A percentile compares a stretch with the other conserved stretches of the same genome.
These are phyloP conservation scores for Phrynocephalus forsythii DNA, from an alignment of 2,797 vertebrate genomes.

Conservation along the genomic window DNA sequence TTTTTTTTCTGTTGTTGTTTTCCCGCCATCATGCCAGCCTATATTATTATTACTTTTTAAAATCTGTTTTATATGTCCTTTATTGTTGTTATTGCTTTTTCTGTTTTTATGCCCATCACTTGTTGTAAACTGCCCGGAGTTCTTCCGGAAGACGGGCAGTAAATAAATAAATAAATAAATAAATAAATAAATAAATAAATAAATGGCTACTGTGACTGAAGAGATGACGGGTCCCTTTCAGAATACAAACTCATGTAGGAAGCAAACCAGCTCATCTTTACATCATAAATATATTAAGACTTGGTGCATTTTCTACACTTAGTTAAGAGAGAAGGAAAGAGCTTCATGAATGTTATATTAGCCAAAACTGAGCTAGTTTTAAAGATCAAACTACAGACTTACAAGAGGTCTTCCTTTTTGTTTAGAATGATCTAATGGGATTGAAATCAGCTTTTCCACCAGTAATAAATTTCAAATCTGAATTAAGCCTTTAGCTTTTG, in stretches of 20 bases:
- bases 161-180: too few species aligned
- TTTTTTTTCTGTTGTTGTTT: too few species aligned
- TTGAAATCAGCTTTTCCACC: slow-evolving; percentile 26
- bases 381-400: slow-evolving; percentile 26
- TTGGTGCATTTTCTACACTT: slow-evolving; percentile 35
- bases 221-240: slow-evolving; percentile 38
- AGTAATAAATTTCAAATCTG: slow-evolving; percentile 49
- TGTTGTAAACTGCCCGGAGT: too few species aligned
- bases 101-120: too few species aligned
- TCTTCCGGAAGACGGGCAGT: too few species aligned
- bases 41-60: too few species aligned
- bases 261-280: slow-evolving; percentile 65
- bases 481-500: slow-evolving; percentile 40
- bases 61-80: too few species aligned
- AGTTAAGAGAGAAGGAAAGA: slow-evolving; percentile 29
- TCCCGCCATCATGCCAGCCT: too few species aligned
- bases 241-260: slow-evolving; percentile 45
- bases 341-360: slow-evolving; percentile 48
- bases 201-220: slow-evolving; percentile 52
- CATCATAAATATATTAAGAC: slow-evolving; percentile 56
- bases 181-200: too few species aligned
- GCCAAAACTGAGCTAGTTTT: slow-evolving; percentile 20
- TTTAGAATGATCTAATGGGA: slow-evolving; percentile 33
- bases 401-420: slow-evolving; percentile 32
- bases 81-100: too few species aligned